Percentiles rank a stretch among this genome's conserved stretches.
Evolutionary conservation across 2,888 invertebrate genomes (phyloP).

Genomic region (Andrena trimmerana): DNA sequence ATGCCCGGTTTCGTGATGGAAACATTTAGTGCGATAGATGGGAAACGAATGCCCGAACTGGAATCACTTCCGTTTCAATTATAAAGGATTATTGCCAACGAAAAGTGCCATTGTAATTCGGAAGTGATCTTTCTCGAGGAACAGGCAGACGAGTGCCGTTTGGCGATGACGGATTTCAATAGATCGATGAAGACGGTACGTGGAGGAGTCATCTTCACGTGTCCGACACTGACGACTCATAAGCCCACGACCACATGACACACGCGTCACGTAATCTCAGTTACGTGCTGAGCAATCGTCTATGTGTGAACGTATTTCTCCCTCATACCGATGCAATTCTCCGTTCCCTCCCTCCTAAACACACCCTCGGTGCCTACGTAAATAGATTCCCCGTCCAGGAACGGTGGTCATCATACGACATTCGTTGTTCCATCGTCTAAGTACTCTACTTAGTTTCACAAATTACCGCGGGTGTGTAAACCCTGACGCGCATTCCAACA

Average conservation of each 20-base stretch:
- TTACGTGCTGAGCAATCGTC: constrained; percentile 43
- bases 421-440: constrained; percentile 57
- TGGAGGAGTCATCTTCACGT: constrained; percentile 69
- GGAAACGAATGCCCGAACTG: too few species aligned
- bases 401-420: constrained; percentile 62
- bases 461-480: constrained; percentile 21
- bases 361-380: constrained; percentile 56
- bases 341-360: constrained; percentile 59
- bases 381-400: constrained; percentile 58
- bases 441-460: constrained; percentile 15
- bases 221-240: constrained; percentile 67
- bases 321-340: constrained; percentile 57
- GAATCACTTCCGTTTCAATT: too few species aligned
- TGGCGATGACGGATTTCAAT: constrained; percentile 29
- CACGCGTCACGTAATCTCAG: constrained; percentile 67
- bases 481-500: constrained; percentile 17
- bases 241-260: constrained; percentile 60
- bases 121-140: background rate
- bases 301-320: constrained; percentile 50
- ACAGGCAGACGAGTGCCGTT: background rate
- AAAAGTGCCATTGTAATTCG: background rate
- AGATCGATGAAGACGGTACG: constrained; percentile 25
- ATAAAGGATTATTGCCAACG: background rate
- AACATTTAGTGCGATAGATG: background rate
- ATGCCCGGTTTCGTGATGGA: background rate